Percentiles rank a stretch among this genome's conserved stretches.
phyloP scores from a whole-genome alignment of 1,140 invertebrate genomes.

The Monochamus saltuarius region DNA sequence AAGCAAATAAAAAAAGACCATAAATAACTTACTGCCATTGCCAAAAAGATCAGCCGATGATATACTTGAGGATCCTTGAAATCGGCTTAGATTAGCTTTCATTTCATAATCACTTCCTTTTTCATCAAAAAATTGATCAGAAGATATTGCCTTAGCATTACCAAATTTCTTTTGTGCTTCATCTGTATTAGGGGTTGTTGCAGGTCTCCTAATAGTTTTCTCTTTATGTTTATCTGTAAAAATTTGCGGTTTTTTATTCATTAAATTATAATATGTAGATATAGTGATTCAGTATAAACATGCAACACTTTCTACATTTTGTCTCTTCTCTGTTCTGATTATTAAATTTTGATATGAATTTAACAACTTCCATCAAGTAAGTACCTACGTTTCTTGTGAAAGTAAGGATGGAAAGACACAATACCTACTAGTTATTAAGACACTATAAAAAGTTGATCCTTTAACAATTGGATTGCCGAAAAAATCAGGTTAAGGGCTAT shows the following conservation, averaged over 20 bases:
- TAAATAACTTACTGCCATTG: slow-evolving; percentile 50
- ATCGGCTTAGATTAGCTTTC: slow-evolving; percentile 58
- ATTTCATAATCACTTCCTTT: slow-evolving; percentile 64
- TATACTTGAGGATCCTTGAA: slow-evolving; percentile 90
- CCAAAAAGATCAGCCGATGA: slow-evolving; percentile 96
- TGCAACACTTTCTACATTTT: too few species aligned
- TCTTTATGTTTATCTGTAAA: slow-evolving; percentile 11
- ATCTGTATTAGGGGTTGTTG: slow-evolving; percentile 43
- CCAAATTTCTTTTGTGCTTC: slow-evolving; percentile 94
- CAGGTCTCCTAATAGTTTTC: neutral
- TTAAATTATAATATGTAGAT: too few species aligned
- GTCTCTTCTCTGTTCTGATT: too few species aligned
- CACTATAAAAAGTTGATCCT: too few species aligned
- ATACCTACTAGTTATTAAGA: too few species aligned
- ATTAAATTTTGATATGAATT: too few species aligned
- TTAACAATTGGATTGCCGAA: too few species aligned
- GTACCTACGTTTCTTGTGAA: too few species aligned
- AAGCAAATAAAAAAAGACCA: slow-evolving; percentile 4
- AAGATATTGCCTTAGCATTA: slow-evolving; percentile 95
- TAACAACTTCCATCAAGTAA: too few species aligned
- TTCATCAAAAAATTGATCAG: slow-evolving; percentile 91
- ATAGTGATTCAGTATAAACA: too few species aligned
- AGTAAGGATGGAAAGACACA: too few species aligned
- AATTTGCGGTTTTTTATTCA: neutral
- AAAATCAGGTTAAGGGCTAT: too few species aligned